A percentile compares a stretch with the other conserved stretches of the same genome.
Conservation (phyloP, 2,888 invertebrate genomes). For the Lepeophtheirus nordmannii region DNA sequence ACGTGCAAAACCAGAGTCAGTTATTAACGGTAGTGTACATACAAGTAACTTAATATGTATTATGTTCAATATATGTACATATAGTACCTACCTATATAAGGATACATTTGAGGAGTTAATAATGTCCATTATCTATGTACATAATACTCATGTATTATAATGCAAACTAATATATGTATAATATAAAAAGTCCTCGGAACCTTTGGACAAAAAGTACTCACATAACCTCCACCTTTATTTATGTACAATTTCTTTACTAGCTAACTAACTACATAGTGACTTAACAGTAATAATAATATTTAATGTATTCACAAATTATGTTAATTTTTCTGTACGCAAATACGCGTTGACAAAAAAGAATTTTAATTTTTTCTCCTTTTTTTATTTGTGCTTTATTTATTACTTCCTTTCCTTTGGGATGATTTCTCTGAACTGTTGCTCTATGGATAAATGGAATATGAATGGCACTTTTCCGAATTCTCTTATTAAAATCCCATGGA, state of each 20-base stretch:
- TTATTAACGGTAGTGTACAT: neutral
- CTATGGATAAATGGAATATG: no score
- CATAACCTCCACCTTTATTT: neutral
- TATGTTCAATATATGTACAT: neutral
- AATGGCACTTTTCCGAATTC: neutral
- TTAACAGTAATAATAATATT: neutral
- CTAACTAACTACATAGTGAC: neutral
- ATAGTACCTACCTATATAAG: neutral
- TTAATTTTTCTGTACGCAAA: slow-evolving; percentile 1
- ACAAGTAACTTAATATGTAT: neutral
- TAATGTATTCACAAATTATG: neutral
- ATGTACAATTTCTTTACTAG: neutral
- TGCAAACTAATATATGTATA: no score
- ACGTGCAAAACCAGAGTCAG: neutral
- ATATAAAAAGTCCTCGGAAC: neutral
- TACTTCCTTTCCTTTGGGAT: neutral
- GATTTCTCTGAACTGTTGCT: no score
- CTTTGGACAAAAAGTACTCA: neutral
- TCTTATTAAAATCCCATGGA: slow-evolving; percentile 6
- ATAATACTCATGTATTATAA: no score
- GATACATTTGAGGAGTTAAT: no score
- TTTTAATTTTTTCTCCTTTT: neutral
- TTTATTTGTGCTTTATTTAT: neutral
- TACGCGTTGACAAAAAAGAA: neutral
- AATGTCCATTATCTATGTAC: no score